These are phyloP conservation scores for Cassiopea andromeda DNA, from an alignment of 30 jellyfish, hydroid and myxozoan genomes.

Conservation along the genomic window DNA sequence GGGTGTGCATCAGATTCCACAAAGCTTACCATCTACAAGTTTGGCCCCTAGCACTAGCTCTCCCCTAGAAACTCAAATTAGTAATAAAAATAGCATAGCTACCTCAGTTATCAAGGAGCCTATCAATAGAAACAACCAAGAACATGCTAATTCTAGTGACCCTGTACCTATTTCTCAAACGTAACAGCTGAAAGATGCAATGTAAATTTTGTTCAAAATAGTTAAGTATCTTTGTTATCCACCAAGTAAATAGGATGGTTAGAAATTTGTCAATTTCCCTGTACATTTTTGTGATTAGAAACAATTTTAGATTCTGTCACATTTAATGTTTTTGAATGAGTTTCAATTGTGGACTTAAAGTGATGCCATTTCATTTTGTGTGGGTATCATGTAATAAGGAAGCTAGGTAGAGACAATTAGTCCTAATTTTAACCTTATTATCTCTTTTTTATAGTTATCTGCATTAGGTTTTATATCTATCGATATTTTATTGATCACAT, in stretches of 20 bases:
- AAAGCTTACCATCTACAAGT: background rate
- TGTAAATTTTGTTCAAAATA: background rate
- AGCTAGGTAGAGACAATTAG: too few species aligned
- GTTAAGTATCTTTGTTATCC: background rate
- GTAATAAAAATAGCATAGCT: conserved; percentile 37
- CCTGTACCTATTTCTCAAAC: background rate
- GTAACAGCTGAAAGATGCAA: background rate
- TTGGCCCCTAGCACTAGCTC: background rate
- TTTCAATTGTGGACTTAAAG: too few species aligned
- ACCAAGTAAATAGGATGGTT: background rate
- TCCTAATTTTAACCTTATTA: too few species aligned
- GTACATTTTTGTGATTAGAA: background rate
- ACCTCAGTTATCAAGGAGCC: conserved; percentile 66
- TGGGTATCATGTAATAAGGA: too few species aligned
- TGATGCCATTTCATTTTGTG: too few species aligned
- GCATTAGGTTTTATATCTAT: too few species aligned
- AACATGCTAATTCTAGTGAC: background rate
- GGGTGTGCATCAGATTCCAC: conserved; percentile 39
- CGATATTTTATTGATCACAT: too few species aligned
- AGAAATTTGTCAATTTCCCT: background rate
- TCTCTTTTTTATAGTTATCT: too few species aligned
- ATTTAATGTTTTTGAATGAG: too few species aligned
- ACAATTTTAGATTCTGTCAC: too few species aligned
- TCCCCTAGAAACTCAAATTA: background rate
- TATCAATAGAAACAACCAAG: conserved; percentile 8